phyloP scores from a whole-genome alignment of 2,797 vertebrate species.

The Philypnodon macrostomus region DNA sequence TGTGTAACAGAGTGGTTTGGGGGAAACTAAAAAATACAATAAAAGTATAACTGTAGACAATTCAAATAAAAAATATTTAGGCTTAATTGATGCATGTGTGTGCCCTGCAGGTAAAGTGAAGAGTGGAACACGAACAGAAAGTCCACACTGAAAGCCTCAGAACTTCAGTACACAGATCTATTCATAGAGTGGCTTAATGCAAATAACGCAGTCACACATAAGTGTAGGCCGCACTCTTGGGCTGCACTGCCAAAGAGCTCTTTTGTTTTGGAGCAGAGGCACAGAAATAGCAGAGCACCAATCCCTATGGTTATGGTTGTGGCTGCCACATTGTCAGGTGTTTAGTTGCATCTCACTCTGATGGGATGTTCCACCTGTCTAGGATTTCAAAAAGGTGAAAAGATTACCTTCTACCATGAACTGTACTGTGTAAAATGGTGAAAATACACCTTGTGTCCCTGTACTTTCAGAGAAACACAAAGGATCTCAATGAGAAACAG shows the following conservation, averaged over 20 bases:
- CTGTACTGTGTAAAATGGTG: conserved; percentile 1
- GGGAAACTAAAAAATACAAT: no score
- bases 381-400: conserved; percentile 48
- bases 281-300: conserved; percentile 50
- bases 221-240: conserved; percentile 3
- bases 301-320: conserved; percentile 29
- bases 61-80: neutral
- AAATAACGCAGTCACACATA: conserved; percentile 6
- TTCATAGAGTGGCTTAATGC: neutral
- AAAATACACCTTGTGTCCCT: conserved; percentile 23
- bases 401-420: conserved; percentile 33
- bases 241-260: conserved; percentile 30
- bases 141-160: neutral
- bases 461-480: conserved; percentile 4
- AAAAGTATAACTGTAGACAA: no score
- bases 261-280: conserved; percentile 42
- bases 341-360: conserved; percentile 43
- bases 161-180: conserved; percentile 1
- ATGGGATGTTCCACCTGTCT: conserved; percentile 48
- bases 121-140: neutral
- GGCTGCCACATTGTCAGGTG: conserved; percentile 37
- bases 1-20: no score
- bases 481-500: no score
- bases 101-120: neutral
- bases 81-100: neutral